These are phyloP conservation scores for Hippocampus guttulatus DNA, from an alignment of 2,113 vertebrate genomes.

Conservation along the genomic window DNA sequence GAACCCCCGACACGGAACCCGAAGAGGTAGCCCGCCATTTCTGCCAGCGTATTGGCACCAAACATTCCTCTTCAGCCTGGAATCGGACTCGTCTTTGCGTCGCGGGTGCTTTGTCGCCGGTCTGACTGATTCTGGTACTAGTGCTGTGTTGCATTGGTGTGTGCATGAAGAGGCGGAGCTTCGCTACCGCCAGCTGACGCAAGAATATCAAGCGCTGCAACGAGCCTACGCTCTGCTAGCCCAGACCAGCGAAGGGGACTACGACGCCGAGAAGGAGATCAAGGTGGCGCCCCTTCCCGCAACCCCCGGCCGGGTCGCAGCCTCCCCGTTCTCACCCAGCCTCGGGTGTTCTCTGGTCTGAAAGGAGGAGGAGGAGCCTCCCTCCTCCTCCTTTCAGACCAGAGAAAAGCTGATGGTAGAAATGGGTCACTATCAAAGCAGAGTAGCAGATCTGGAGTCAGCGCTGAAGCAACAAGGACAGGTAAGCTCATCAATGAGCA, in stretches of 20 bases:
- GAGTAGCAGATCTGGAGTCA: conserved; percentile 86
- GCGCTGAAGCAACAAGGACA: conserved; percentile 88
- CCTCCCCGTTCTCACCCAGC: no score
- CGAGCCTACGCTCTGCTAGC: conserved; percentile 90
- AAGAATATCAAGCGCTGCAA: conserved; percentile 97
- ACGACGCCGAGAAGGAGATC: no score
- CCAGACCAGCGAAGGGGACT: conserved; percentile 89
- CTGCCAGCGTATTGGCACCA: no score
- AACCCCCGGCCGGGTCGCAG: not conserved
- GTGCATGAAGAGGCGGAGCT: conserved; percentile 82
- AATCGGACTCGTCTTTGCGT: no score
- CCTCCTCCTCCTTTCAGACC: conserved; percentile 76
- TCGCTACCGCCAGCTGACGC: conserved; percentile 91
- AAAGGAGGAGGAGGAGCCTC: no score
- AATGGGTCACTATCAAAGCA: conserved; percentile 76
- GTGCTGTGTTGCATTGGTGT: conserved; percentile 32
- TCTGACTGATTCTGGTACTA: conserved; percentile 1
- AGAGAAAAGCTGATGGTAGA: conserved; percentile 91
- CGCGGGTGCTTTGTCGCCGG: no score
- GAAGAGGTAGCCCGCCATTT: no score
- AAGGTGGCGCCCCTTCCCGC: conserved; percentile 69
- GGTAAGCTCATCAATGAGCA: no score
- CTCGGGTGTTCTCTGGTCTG: no score
- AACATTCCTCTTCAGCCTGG: no score
- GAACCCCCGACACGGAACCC: no score